These are phyloP conservation scores for Calliphora vicina DNA, from an alignment of 1,140 invertebrate genomes.

Conservation along the genomic window DNA sequence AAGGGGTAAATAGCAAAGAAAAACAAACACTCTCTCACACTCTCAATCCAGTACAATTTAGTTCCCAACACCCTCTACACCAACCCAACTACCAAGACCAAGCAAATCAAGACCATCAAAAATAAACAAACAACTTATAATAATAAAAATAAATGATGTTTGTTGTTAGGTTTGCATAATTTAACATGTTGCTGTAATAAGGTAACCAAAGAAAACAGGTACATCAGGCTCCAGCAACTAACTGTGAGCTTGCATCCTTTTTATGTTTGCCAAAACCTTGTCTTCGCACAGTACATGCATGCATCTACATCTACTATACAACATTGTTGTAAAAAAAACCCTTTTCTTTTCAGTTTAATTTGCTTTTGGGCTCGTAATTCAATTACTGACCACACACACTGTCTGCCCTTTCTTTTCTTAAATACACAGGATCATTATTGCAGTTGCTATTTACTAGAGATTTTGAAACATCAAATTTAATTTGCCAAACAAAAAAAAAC, in stretches of 20 bases:
- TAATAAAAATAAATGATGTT: background rate
- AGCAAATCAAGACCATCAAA: too few species aligned
- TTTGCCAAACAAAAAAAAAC: too few species aligned
- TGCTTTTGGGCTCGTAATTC: background rate
- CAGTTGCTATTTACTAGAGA: background rate
- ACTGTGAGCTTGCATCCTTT: too few species aligned
- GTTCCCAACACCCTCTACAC: background rate
- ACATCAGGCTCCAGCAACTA: too few species aligned
- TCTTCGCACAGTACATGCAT: background rate
- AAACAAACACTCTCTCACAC: constrained; percentile 3
- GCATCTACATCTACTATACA: background rate
- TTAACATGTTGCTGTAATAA: background rate
- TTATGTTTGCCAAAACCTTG: background rate
- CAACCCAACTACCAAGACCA: background rate
- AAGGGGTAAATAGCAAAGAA: constrained; percentile 18
- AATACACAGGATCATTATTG: background rate
- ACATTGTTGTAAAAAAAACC: background rate
- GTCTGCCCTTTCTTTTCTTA: background rate
- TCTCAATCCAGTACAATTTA: background rate
- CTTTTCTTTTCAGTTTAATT: background rate
- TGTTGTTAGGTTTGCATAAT: background rate
- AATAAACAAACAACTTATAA: background rate
- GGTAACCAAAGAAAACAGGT: background rate
- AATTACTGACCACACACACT: constrained; percentile 5
- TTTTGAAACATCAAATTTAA: background rate